These are phyloP conservation scores for Rhombomys opimus DNA, from an alignment of 2,113 vertebrate genomes.

Conservation along the genomic window DNA sequence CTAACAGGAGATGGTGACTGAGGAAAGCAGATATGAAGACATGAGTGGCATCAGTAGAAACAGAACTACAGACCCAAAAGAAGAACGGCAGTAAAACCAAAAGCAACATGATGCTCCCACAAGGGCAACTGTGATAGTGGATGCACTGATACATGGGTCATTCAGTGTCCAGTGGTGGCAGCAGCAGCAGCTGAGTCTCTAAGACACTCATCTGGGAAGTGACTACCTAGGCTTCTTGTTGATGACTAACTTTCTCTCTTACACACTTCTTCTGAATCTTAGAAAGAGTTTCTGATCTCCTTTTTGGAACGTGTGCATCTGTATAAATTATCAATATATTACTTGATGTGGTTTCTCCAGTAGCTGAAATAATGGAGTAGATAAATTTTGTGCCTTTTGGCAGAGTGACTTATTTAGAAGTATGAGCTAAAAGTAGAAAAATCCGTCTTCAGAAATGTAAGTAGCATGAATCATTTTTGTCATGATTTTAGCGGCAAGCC, in stretches of 20 bases:
- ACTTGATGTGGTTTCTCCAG: neutral
- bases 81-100: neutral
- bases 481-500: neutral
- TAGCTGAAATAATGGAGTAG: neutral
- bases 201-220: neutral
- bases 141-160: neutral
- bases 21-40: neutral
- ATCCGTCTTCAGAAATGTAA: neutral
- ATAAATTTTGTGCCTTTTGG: neutral
- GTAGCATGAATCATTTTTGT: neutral
- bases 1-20: neutral
- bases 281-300: neutral
- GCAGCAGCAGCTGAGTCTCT: neutral
- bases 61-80: neutral
- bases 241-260: neutral
- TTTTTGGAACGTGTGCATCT: neutral
- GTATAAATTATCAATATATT: neutral
- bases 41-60: neutral
- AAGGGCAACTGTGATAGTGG: neutral
- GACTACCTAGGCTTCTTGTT: neutral
- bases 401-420: neutral
- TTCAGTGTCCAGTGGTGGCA: neutral
- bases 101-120: neutral
- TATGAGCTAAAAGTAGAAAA: neutral
- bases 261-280: neutral